A percentile compares a stretch with the other conserved stretches of the same genome.
These are phyloP conservation scores for Hirudo medicinalis DNA, from an alignment of 1,140 invertebrate genomes.

Conservation along the genomic window DNA sequence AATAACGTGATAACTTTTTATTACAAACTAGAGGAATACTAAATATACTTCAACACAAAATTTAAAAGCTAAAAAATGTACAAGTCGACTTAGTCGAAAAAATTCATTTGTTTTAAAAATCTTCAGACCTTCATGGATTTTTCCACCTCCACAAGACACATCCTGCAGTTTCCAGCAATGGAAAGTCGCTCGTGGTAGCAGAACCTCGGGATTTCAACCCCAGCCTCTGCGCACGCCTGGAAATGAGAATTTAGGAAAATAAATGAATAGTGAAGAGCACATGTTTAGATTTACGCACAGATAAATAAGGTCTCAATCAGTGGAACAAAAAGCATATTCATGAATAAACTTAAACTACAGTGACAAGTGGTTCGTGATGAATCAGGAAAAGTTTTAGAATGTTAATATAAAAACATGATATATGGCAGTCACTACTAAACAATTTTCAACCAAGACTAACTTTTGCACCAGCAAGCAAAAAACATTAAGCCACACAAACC, in stretches of 20 bases:
- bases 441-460: too few species aligned
- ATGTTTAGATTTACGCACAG: too few species aligned
- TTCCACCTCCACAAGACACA: slow-evolving; percentile 99
- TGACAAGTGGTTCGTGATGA: neutral
- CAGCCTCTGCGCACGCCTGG: slow-evolving; percentile 82
- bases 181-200: slow-evolving; percentile 97
- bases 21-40: neutral
- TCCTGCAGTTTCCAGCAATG: slow-evolving; percentile 87
- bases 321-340: too few species aligned
- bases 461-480: neutral
- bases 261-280: too few species aligned
- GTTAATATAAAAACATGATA: too few species aligned
- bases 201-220: slow-evolving; percentile 94
- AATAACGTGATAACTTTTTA: neutral
- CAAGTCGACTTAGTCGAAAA: neutral
- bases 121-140: slow-evolving; percentile 63
- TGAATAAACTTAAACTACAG: neutral
- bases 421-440: too few species aligned
- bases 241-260: slow-evolving; percentile 25
- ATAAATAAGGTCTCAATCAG: too few species aligned
- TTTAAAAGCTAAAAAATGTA: neutral
- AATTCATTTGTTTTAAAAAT: neutral
- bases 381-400: neutral
- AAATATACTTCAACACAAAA: too few species aligned
- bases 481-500: slow-evolving; percentile 44